A percentile compares a stretch with the other conserved stretches of the same genome.
These are phyloP conservation scores for Pollenia amentaria DNA, from an alignment of 2,888 invertebrate genomes.

Conservation along the genomic window DNA sequence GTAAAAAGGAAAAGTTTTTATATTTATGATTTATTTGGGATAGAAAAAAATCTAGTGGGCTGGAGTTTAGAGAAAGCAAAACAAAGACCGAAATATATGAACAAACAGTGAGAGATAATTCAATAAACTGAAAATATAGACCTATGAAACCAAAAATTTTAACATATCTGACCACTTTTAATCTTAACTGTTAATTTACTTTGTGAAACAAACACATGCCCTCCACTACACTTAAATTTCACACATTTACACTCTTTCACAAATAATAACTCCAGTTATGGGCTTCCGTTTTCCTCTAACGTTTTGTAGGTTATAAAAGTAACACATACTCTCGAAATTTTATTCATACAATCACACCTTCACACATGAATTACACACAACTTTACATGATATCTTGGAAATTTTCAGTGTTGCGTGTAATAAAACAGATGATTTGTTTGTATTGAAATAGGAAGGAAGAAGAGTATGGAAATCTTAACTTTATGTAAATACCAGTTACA, in stretches of 20 bases:
- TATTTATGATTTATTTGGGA: conserved; percentile 62
- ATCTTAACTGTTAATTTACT: no score
- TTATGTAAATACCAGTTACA: conserved; percentile 56
- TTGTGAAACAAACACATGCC: background rate
- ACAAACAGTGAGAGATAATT: background rate
- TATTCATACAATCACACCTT: background rate
- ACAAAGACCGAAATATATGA: background rate
- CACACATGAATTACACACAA: background rate
- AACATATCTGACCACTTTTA: no score
- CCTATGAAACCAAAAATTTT: no score
- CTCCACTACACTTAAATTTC: background rate
- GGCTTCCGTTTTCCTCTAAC: conserved; percentile 12
- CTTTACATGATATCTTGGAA: background rate
- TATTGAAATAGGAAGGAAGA: conserved; percentile 25
- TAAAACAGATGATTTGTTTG: conserved; percentile 51
- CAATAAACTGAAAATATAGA: no score
- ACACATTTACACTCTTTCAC: conserved; percentile 8
- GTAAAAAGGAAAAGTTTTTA: conserved; percentile 12
- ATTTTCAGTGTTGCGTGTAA: conserved; percentile 55
- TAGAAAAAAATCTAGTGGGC: conserved; percentile 10
- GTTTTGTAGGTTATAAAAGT: conserved; percentile 17
- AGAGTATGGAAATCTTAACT: conserved; percentile 43
- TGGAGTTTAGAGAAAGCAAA: background rate
- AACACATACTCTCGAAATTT: background rate
- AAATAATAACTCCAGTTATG: conserved; percentile 46